A percentile compares a stretch with the other conserved stretches of the same genome.
These are phyloP conservation scores for Scaptomyza cyrtandrae DNA, from an alignment of 2,888 invertebrate genomes.

Conservation along the genomic window DNA sequence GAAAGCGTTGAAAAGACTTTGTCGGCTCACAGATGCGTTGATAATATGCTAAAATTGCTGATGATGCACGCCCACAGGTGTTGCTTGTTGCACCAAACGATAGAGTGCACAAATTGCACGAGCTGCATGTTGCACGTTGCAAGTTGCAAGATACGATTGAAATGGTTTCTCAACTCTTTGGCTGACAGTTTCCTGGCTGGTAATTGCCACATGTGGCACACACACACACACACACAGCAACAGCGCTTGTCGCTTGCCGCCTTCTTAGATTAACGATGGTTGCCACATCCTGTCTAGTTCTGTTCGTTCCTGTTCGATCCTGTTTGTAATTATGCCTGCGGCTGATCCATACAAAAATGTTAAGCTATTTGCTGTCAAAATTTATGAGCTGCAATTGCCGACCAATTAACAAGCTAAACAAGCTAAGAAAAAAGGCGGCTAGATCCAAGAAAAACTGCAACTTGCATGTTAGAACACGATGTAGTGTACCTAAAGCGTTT, in stretches of 20 bases:
- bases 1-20: constrained; percentile 83
- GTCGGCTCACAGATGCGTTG: constrained; percentile 82
- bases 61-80: constrained; percentile 79
- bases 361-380: constrained; percentile 65
- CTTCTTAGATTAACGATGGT: constrained; percentile 4
- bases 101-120: constrained; percentile 7
- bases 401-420: constrained; percentile 66
- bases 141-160: constrained; percentile 47
- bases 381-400: constrained; percentile 74
- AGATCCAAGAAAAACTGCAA: constrained; percentile 57
- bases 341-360: constrained; percentile 32
- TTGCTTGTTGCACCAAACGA: constrained; percentile 17
- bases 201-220: constrained; percentile 64
- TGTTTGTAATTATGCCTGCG: background rate
- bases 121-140: constrained; percentile 26
- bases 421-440: constrained; percentile 32
- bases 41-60: constrained; percentile 79
- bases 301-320: background rate
- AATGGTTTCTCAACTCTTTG: constrained; percentile 21
- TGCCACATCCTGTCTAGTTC: constrained; percentile 59
- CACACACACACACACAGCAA: constrained; percentile 29
- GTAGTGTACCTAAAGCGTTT: no score
- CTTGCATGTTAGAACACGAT: background rate
- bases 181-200: constrained; percentile 62
- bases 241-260: constrained; percentile 14